Evolutionary conservation across 2,888 invertebrate species (phyloP), one percentile per base, ranked within the genome.

Genomic region (Salticus scenicus): DNA sequence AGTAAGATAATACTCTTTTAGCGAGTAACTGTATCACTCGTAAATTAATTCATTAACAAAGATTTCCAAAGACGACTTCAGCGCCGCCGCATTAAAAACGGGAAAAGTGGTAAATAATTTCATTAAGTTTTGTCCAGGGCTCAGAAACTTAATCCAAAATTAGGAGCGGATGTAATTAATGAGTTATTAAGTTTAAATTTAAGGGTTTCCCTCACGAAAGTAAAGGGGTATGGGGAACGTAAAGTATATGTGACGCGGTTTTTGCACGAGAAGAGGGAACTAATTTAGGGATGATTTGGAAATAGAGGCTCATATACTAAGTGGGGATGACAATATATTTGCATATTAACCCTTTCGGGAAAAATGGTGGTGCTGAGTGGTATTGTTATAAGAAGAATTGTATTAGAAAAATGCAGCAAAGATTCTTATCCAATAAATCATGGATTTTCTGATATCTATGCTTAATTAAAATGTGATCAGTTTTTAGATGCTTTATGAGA

Each of bases 131-230:
- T 17, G 27, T 37, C 20, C 69, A 10, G 17, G 7, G 1, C 27
- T 42, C 7, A 30, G 76, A 47, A 77, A 77, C 67, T 57, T 77
- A 77, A 77, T 77, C 69, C 51, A 67, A 47, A 77, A 77, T 77
- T 77, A 77, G 33, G 75, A 20, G 51, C 33, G 69, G 76, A 77
- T 47, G 76, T 37, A 77, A 77, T 77, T 77, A 77, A 51, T 33
- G 24, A 30, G n/a, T 69, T 51, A 51, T 67, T 28, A 33, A 47
- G 69, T 33, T 77, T 77, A 51, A 69, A 77, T 69, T 77, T 77
- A 77, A 31, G 66, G 17, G 37, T 27, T 37, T 51, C 67, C 42
- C 37, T 20, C 33, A n/a, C n/a, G n/a, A 57, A 73, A 28, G 24
- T 63, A 63, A 20, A 28, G 64, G 28, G 14, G 10, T n/a, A 28